Evolutionary conservation across 2,113 vertebrate genomes (phyloP).

Genomic region (Solea solea): DNA sequence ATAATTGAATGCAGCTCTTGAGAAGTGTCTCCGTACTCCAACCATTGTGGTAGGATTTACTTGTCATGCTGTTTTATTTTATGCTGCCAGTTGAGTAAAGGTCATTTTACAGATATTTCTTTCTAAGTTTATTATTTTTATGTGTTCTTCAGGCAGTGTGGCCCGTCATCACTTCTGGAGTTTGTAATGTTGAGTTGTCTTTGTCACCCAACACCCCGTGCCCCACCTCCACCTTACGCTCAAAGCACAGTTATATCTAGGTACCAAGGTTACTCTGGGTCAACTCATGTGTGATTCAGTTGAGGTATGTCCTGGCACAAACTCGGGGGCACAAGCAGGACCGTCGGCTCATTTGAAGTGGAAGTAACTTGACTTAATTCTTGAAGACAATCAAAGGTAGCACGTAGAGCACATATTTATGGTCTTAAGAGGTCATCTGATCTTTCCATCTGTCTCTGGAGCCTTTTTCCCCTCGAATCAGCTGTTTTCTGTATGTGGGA

Average conservation of each 20-base stretch:
- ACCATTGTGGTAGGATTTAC: neutral
- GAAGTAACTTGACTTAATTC: constrained; percentile 18
- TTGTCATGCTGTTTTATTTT: neutral
- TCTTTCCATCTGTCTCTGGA: constrained; percentile 6
- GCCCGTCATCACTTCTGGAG: constrained; percentile 66
- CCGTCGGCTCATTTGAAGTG: neutral
- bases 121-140: constrained; percentile 55
- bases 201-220: constrained; percentile 17
- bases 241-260: constrained; percentile 62
- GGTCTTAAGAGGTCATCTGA: constrained; percentile 17
- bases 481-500: constrained; percentile 24
- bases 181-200: constrained; percentile 63
- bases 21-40: neutral
- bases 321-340: neutral
- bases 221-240: constrained; percentile 11
- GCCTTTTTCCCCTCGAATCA: constrained; percentile 35
- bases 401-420: neutral
- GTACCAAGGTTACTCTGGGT: constrained; percentile 38
- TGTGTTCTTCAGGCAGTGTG: constrained; percentile 40
- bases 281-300: neutral
- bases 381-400: constrained; percentile 2
- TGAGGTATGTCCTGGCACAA: constrained; percentile 24
- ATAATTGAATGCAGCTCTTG: neutral
- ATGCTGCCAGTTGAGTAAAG: neutral
- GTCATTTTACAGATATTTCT: constrained; percentile 30